Base-by-base conservation (phyloP, 2,113 vertebrate species). In the Girardinichthys multiradiatus region DNA sequence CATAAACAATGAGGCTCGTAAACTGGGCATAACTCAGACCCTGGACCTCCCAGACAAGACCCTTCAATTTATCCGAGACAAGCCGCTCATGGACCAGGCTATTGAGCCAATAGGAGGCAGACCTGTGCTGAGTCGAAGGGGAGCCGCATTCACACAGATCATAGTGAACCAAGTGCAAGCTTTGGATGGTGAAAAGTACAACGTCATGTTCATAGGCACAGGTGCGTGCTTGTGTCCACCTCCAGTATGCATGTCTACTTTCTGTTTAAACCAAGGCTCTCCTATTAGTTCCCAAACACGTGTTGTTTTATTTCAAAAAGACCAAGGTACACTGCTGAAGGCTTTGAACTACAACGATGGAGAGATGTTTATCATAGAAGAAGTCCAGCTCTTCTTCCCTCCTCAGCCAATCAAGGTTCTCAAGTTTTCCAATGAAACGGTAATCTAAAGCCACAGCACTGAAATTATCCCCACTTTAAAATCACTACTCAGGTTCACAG, bases 141-240 rank as follows among this genome's bases (percentile, higher is more conserved):
- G 92, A 30, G 68, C 92, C 7, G 70, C 72, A 37, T 95, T 94
- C 39, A 93, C 93, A 64, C 83, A 90, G 62, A 93, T 95, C 19
- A 80, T 91, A 0, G 95, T 95, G 33, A 82, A 92, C 85, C 84
- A 87, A 68, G 85, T 86, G 30, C 74, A 79, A 42, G 88, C 90
- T 13, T 67, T 92, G 8, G 87, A 95, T 14, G 83, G 92, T 24
- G 59, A 77, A 15, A 76, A 42, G 0, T 84, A 94, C 15, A 33
- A 82, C 0, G 91, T 95, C 71, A 93, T 95, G 92, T 96, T 95
- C 83, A 90, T 94, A 58, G 95, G 94, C 86, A 95, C 95, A 87
- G 94, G 95, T 95, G 70, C 63, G 24, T 54, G 29, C 45, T 33
- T 13, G 14, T n/a, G 37, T 10, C 10, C 31, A 70, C 24, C 58